Evolutionary conservation across 2,797 vertebrate genomes (phyloP).

Genomic region (Aratinga solstitialis): DNA sequence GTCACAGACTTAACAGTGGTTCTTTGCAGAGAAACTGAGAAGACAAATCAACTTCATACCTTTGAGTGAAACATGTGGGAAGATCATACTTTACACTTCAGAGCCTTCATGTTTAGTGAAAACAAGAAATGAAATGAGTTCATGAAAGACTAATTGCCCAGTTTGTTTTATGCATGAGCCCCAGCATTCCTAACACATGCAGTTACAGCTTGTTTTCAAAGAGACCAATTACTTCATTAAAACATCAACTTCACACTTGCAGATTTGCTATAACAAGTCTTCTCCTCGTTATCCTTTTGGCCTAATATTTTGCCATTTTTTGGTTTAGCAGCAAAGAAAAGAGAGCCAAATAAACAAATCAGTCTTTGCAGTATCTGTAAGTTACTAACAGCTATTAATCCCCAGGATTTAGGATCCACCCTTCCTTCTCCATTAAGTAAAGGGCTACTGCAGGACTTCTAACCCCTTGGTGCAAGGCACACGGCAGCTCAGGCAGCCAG

Average conservation of each 20-base stretch:
- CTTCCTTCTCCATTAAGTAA: not conserved
- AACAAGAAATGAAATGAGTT: conserved; percentile 26
- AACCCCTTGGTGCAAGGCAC: not conserved
- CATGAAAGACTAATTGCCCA: conserved; percentile 36
- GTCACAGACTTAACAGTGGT: not conserved
- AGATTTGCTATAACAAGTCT: not conserved
- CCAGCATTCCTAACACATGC: not conserved
- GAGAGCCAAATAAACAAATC: not conserved
- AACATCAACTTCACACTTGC: conserved; percentile 27
- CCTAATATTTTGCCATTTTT: not conserved
- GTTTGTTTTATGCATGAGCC: conserved; percentile 44
- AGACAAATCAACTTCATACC: not conserved
- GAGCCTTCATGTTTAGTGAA: conserved; percentile 18
- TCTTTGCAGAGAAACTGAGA: not conserved
- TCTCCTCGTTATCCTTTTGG: not conserved
- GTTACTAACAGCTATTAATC: not conserved
- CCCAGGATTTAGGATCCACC: not conserved
- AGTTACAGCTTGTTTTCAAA: conserved; percentile 32
- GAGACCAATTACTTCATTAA: conserved; percentile 48
- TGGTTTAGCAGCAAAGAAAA: not conserved
- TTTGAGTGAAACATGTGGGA: not conserved
- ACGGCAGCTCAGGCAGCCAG: not conserved
- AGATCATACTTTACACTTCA: not conserved
- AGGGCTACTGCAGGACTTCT: not conserved
- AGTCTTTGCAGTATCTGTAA: not conserved